Conservation (phyloP, 2,797 vertebrate species). For the Phrynocephalus vlangalii region DNA sequence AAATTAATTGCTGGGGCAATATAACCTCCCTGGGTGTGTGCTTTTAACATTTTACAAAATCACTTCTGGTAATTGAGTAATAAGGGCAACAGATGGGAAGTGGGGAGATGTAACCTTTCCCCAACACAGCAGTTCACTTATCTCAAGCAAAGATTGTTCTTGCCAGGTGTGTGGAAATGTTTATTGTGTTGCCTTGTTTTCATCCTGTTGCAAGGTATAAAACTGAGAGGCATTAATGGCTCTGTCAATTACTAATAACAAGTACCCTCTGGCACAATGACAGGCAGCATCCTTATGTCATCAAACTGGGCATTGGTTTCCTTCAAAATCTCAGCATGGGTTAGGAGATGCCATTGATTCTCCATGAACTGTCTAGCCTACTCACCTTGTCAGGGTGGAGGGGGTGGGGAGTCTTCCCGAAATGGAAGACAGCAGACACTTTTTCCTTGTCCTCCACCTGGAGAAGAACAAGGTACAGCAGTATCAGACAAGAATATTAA, state of each 20-base stretch:
- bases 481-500: not conserved
- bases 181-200: constrained; percentile 51
- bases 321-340: constrained; percentile 42
- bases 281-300: not conserved
- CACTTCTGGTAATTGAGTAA: constrained; percentile 35
- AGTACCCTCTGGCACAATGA: constrained; percentile 34
- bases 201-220: constrained; percentile 46
- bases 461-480: not conserved
- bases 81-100: constrained; percentile 44
- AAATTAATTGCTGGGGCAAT: constrained; percentile 39
- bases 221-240: constrained; percentile 29
- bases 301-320: constrained; percentile 43
- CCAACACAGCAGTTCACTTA: constrained; percentile 22
- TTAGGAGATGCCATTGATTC: not conserved
- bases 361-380: not conserved
- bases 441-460: not conserved
- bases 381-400: not conserved
- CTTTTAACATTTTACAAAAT: constrained; percentile 47
- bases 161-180: constrained; percentile 26
- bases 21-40: not conserved
- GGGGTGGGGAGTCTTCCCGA: not conserved
- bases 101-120: not conserved
- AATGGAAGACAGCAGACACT: not conserved
- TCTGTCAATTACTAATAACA: constrained; percentile 42
- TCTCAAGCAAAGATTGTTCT: constrained; percentile 35